A percentile compares a stretch with the other conserved stretches of the same genome.
phyloP scores from a whole-genome alignment of 2,888 invertebrate genomes.

The Antheraea assamensis region DNA sequence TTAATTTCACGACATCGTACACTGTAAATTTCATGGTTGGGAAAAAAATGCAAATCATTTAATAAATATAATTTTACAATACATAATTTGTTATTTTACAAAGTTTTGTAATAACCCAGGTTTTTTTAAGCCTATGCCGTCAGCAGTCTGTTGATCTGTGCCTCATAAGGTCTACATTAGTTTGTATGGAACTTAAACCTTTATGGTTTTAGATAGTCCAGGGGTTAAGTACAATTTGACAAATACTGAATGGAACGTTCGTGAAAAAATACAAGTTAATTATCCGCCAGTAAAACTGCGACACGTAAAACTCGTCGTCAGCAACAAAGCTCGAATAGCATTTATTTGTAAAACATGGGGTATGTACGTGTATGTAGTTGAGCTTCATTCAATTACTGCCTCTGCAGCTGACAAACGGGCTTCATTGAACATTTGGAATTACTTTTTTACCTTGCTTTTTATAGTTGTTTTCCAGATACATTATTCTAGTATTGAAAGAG shows the following conservation, averaged over 20 bases:
- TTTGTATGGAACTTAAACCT: no score
- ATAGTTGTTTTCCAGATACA: not conserved
- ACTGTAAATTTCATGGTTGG: no score
- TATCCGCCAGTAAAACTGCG: not conserved
- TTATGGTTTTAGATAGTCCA: no score
- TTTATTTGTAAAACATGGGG: slow-evolving; percentile 49
- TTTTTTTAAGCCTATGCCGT: no score
- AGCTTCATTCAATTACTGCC: slow-evolving; percentile 49
- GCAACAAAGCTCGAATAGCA: slow-evolving; percentile 29
- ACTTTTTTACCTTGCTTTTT: not conserved
- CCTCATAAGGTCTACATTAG: no score
- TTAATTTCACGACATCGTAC: no score
- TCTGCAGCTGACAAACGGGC: slow-evolving; percentile 16
- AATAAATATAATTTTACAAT: no score
- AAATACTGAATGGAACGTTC: not conserved
- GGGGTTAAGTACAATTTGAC: not conserved
- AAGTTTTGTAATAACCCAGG: no score
- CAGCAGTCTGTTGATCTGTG: no score
- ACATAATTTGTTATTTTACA: no score
- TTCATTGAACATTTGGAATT: slow-evolving; percentile 18
- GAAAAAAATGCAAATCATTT: no score
- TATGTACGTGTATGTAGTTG: slow-evolving; percentile 32
- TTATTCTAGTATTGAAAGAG: not conserved
- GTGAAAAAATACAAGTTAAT: not conserved
- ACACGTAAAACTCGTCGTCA: slow-evolving; percentile 9